These are phyloP conservation scores for Procavia capensis DNA, from an alignment of 2,113 vertebrate genomes.

Conservation along the genomic window DNA sequence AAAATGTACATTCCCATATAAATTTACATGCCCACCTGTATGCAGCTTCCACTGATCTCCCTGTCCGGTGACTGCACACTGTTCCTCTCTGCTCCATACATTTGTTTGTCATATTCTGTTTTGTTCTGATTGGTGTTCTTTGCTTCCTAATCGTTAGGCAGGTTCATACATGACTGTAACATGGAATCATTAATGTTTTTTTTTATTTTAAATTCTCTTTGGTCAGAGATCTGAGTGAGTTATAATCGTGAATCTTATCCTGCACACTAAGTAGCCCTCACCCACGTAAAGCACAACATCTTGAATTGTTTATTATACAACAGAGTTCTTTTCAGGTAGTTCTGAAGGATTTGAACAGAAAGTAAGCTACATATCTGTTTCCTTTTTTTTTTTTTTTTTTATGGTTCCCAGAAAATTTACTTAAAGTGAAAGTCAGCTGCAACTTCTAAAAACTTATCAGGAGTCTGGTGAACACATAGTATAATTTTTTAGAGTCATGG, in stretches of 20 bases:
- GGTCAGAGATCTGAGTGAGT: background rate
- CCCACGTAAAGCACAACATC: background rate
- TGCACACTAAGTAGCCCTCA: background rate
- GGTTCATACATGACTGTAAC: background rate
- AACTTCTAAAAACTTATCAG: constrained; percentile 71
- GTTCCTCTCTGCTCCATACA: no score
- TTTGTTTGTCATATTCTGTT: constrained; percentile 11
- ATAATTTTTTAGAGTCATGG: constrained; percentile 81
- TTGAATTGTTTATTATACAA: background rate
- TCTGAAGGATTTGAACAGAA: constrained; percentile 74
- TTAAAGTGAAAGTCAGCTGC: constrained; percentile 75
- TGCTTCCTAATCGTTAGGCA: constrained; percentile 16
- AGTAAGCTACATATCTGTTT: constrained; percentile 69
- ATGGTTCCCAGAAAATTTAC: constrained; percentile 67
- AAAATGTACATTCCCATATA: no score
- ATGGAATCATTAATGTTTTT: background rate
- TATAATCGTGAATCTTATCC: background rate
- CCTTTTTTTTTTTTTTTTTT: no score
- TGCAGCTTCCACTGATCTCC: no score
- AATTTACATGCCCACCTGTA: no score
- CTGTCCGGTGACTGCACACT: no score
- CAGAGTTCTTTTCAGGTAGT: constrained; percentile 29
- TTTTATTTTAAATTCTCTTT: constrained; percentile 27
- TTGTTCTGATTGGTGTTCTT: background rate
- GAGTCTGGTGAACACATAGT: constrained; percentile 76